Conservation (phyloP, 2,113 vertebrate species). For the Chloebia gouldiae region DNA sequence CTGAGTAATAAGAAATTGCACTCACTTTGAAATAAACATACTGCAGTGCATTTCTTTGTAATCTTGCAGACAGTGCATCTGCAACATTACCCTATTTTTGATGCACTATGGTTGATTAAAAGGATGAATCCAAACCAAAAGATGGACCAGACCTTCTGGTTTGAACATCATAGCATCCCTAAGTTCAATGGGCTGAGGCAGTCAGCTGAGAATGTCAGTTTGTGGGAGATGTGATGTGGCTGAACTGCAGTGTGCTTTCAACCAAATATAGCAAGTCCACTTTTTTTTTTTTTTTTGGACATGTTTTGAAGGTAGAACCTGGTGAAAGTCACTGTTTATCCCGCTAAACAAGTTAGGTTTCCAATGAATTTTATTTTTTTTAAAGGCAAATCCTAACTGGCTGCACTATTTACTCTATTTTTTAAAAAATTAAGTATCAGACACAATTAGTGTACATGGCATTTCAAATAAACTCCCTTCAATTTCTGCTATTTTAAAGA, state of each 20-base stretch:
- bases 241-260: background rate
- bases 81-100: background rate
- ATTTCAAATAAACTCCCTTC: background rate
- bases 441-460: background rate
- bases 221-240: background rate
- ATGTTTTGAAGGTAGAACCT: background rate
- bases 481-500: background rate
- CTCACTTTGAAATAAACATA: background rate
- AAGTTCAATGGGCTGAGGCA: background rate
- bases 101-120: background rate
- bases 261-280: background rate
- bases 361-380: background rate
- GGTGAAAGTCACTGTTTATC: background rate
- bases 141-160: background rate
- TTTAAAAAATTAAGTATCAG: background rate
- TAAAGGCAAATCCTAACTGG: background rate
- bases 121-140: background rate
- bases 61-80: background rate
- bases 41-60: background rate
- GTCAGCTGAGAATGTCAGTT: background rate
- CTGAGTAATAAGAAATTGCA: background rate
- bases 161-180: background rate
- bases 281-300: accelerated
- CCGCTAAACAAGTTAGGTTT: background rate
- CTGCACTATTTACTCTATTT: background rate